Conservation (phyloP, 2,113 vertebrate genomes). For the Micronisus gabar region DNA sequence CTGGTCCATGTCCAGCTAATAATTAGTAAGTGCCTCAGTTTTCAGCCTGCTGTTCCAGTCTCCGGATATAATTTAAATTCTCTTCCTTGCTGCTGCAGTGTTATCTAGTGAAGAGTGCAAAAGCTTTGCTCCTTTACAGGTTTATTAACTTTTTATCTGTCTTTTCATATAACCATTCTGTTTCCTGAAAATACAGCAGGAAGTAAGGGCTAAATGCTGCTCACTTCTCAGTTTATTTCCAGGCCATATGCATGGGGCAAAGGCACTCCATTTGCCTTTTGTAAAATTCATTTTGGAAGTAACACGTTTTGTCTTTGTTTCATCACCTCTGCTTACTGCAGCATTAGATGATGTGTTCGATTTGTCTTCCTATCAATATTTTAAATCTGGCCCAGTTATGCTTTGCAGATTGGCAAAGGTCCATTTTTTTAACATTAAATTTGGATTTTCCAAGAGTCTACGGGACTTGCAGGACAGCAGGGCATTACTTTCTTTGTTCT, state of each 20-base stretch:
- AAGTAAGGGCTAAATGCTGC: background rate
- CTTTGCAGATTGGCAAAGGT: background rate
- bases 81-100: background rate
- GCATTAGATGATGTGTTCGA: background rate
- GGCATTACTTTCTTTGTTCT: background rate
- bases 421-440: background rate
- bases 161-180: background rate
- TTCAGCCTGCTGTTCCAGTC: background rate
- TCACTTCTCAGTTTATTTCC: background rate
- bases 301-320: background rate
- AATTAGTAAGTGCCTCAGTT: background rate
- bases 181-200: background rate
- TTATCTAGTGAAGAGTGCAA: background rate
- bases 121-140: background rate
- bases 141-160: background rate
- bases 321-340: background rate
- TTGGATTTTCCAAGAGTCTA: background rate
- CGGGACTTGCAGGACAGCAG: background rate
- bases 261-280: background rate
- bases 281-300: background rate
- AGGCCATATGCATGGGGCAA: background rate
- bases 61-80: background rate
- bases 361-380: background rate
- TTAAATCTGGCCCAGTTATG: background rate
- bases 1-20: background rate